Conservation (phyloP, 2,797 vertebrate species). For the Microcaecilia unicolor region DNA sequence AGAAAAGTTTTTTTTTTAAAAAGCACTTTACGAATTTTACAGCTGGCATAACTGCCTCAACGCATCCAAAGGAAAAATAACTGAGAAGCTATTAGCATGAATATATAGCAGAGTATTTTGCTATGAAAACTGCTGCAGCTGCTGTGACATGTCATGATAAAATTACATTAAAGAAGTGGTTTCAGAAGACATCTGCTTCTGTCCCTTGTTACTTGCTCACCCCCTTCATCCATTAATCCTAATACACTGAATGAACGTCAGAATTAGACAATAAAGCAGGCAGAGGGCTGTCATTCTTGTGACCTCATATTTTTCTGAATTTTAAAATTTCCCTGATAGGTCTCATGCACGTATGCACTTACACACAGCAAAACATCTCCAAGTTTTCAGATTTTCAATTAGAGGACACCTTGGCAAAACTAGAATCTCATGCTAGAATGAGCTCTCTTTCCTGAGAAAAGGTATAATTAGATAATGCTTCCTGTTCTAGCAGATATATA, state of each 20-base stretch:
- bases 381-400: background rate
- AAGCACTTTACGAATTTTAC: background rate
- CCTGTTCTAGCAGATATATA: background rate
- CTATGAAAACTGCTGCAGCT: background rate
- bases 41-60: background rate
- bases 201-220: slow-evolving; percentile 13
- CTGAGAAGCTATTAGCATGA: slow-evolving; percentile 1
- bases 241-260: slow-evolving; percentile 7
- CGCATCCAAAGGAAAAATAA: slow-evolving; percentile 10
- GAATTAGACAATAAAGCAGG: slow-evolving; percentile 6
- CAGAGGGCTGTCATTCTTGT: background rate
- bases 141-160: slow-evolving; percentile 10
- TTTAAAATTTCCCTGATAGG: background rate
- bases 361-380: background rate
- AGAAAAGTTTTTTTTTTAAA: no score
- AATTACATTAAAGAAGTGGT: slow-evolving; percentile 16
- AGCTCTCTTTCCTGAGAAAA: background rate
- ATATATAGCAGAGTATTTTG: slow-evolving; percentile 9
- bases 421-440: background rate
- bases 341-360: background rate
- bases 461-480: background rate
- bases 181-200: slow-evolving; percentile 7
- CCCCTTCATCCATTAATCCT: slow-evolving; percentile 11
- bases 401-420: background rate
- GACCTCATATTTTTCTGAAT: slow-evolving; percentile 4